Conservation (phyloP, 2,797 vertebrate species). For the Acanthis flammea region DNA sequence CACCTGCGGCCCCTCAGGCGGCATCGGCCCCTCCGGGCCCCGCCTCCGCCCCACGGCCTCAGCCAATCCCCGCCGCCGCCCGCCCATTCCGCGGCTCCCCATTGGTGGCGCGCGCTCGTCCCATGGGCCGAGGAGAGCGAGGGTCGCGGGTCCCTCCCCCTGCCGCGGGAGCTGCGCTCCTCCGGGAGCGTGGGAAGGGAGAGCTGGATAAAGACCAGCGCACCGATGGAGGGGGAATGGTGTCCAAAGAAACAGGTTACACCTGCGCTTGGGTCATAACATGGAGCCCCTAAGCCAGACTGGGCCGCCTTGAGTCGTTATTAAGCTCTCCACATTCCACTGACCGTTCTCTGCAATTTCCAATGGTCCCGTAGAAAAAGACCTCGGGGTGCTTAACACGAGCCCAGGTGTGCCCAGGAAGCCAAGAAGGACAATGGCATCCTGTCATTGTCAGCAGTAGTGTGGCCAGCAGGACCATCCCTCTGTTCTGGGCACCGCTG, state of each 20-base stretch:
- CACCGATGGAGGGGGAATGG: rapidly evolving
- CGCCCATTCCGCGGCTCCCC: not conserved
- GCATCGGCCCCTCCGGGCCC: rapidly evolving
- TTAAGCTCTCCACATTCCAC: not conserved
- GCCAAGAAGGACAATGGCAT: not conserved
- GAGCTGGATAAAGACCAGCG: rapidly evolving
- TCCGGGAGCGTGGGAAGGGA: too few relatives aligned
- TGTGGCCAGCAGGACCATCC: not conserved
- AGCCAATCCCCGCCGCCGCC: not conserved
- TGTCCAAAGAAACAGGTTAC: rapidly evolving
- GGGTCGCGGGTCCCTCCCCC: not conserved
- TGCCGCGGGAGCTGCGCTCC: too few relatives aligned
- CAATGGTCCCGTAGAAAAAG: not conserved
- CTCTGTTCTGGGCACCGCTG: not conserved
- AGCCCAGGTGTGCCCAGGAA: not conserved
- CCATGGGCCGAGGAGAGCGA: not conserved
- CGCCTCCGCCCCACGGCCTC: not conserved
- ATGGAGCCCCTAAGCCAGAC: not conserved
- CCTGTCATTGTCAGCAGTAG: not conserved
- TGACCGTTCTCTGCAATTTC: not conserved
- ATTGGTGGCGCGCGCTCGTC: not conserved
- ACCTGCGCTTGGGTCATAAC: not conserved
- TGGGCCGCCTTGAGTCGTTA: not conserved
- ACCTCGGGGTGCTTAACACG: not conserved
- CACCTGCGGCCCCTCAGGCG: rapidly evolving